Evolutionary conservation across 1,140 invertebrate genomes (phyloP).

Genomic region (Meloidogyne exigua): DNA sequence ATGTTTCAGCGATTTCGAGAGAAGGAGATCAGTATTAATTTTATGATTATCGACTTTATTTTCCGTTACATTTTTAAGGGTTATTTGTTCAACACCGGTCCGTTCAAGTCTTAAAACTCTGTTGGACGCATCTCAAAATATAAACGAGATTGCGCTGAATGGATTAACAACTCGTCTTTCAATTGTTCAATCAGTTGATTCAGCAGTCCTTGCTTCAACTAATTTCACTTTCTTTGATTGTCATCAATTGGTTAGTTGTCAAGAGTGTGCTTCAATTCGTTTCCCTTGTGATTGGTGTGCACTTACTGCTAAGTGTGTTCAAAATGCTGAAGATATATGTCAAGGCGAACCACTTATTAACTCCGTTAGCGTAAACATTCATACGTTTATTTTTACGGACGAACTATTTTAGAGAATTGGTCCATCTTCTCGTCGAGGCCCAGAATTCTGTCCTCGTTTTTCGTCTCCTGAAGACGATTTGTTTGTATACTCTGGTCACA

Average conservation of each 20-base stretch:
- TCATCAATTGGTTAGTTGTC: constrained; percentile 58
- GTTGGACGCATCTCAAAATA: not conserved
- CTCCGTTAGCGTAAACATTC: constrained; percentile 22
- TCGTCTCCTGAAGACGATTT: constrained; percentile 28
- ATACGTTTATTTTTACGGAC: not conserved
- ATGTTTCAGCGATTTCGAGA: constrained; percentile 37
- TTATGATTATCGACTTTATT: not conserved
- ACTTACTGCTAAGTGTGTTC: constrained; percentile 52
- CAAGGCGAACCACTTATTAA: constrained; percentile 58
- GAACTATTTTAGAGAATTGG: constrained; percentile 47
- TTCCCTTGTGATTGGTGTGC: constrained; percentile 66
- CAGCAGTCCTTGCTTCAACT: constrained; percentile 51
- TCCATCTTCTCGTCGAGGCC: constrained; percentile 52
- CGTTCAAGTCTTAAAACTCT: constrained; percentile 34
- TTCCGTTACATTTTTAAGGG: constrained; percentile 29
- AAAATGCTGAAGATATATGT: constrained; percentile 61
- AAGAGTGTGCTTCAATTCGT: constrained; percentile 64
- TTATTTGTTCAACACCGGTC: constrained; percentile 49
- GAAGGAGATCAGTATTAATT: constrained; percentile 23
- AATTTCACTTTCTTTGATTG: constrained; percentile 64
- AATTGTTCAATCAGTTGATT: constrained; percentile 37
- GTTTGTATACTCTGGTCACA: constrained; percentile 37
- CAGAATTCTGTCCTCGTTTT: constrained; percentile 46
- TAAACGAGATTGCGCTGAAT: constrained; percentile 7
- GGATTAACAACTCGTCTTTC: constrained; percentile 41